A percentile compares a stretch with the other conserved stretches of the same genome.
These are phyloP conservation scores for Platysternon megacephalum DNA, from an alignment of 2,113 vertebrate genomes.

Conservation along the genomic window DNA sequence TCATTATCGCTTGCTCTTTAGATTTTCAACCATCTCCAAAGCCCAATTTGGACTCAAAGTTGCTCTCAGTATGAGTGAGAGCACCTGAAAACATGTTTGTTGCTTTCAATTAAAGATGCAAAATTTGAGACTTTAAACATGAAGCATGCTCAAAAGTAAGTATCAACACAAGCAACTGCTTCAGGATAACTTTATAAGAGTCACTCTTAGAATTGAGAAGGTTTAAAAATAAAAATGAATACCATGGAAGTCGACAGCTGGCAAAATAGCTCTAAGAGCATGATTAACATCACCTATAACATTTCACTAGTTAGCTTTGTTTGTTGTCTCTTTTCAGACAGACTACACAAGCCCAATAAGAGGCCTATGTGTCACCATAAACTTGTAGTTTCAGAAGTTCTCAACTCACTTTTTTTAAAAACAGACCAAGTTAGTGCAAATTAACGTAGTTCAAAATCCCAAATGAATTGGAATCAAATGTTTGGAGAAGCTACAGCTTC, in stretches of 20 bases:
- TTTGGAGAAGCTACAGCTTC: neutral
- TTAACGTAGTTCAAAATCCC: neutral
- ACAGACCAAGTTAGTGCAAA: neutral
- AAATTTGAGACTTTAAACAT: neutral
- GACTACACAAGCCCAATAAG: neutral
- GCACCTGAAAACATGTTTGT: neutral
- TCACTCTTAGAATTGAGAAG: neutral
- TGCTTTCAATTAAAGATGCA: neutral
- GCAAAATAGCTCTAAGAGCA: neutral
- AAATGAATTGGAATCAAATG: neutral
- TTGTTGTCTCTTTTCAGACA: neutral
- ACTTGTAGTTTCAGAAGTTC: neutral
- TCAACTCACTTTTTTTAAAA: neutral
- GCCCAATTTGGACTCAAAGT: neutral
- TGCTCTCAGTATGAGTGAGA: neutral
- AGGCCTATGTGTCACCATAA: neutral
- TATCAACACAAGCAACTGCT: neutral
- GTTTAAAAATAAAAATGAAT: no score
- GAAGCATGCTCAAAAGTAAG: neutral
- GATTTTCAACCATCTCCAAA: neutral
- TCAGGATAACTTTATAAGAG: neutral
- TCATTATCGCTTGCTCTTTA: neutral
- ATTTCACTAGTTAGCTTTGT: neutral
- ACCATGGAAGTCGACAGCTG: neutral
- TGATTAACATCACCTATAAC: neutral